Evolutionary conservation across 2,797 vertebrate species (phyloP).

Genomic region (Aldrovandia affinis): DNA sequence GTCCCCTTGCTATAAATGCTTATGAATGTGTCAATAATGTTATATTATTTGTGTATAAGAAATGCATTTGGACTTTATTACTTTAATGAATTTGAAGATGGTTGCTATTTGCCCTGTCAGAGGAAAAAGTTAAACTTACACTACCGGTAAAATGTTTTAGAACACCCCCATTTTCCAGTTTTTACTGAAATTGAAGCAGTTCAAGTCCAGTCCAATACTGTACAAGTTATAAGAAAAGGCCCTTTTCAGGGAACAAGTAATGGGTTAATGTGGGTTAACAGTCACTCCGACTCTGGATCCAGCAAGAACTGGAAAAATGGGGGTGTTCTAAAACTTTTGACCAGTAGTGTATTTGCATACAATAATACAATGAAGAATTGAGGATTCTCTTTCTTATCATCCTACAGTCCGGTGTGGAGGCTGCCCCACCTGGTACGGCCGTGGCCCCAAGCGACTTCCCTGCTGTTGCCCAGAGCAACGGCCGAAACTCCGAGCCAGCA

Average conservation of each 20-base stretch:
- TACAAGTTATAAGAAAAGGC: no score
- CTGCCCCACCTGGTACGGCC: conserved; percentile 2
- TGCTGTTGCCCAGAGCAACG: conserved; percentile 41
- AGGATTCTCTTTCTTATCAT: not conserved
- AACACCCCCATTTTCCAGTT: no score
- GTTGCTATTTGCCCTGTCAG: not conserved
- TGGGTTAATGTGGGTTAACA: no score
- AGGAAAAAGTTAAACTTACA: not conserved
- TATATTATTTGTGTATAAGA: no score
- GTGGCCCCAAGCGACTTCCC: conserved; percentile 33
- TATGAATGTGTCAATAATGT: not conserved
- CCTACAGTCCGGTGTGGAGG: conserved; percentile 48
- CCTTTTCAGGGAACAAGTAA: no score
- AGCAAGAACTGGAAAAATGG: no score
- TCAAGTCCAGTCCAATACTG: no score
- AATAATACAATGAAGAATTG: not conserved
- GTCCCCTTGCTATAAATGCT: not conserved
- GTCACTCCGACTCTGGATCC: no score
- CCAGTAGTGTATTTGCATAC: no score
- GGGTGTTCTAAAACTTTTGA: no score
- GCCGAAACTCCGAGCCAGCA: conserved; percentile 40
- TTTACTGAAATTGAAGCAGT: no score
- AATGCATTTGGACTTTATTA: not conserved
- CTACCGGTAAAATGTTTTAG: no score
- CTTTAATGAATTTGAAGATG: not conserved